A percentile compares a stretch with the other conserved stretches of the same genome.
phyloP scores from a whole-genome alignment of 2,113 vertebrate species.

The Monopterus albus region DNA sequence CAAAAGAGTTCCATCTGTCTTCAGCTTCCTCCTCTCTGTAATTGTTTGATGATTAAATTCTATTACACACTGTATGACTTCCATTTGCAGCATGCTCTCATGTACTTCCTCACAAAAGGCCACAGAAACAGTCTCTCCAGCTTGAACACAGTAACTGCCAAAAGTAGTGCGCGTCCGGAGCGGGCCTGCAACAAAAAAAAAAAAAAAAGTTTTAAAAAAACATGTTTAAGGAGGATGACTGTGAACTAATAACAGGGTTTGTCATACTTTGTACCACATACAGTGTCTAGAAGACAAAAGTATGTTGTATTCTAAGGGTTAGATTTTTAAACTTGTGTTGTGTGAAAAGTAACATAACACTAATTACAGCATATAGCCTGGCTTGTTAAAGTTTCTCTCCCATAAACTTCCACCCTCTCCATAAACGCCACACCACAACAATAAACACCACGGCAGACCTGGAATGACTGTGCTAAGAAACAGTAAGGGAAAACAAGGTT shows the following conservation, averaged over 20 bases:
- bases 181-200: conserved; percentile 5
- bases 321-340: background rate
- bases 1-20: conserved; percentile 26
- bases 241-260: conserved; percentile 35
- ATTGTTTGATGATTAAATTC: conserved; percentile 5
- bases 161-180: conserved; percentile 22
- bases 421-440: conserved; percentile 6
- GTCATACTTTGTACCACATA: background rate
- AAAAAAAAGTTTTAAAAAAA: conserved; percentile 6
- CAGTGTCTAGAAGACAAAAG: background rate
- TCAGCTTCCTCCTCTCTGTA: conserved; percentile 6
- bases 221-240: background rate
- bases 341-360: background rate
- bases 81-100: conserved; percentile 1
- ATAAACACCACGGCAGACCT: conserved; percentile 34
- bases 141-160: conserved; percentile 59
- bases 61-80: conserved; percentile 20
- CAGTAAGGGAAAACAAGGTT: conserved; percentile 55
- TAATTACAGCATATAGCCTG: conserved; percentile 10
- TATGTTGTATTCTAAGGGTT: background rate
- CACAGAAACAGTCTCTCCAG: conserved; percentile 13
- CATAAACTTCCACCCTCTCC: background rate
- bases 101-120: conserved; percentile 9
- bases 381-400: conserved; percentile 17
- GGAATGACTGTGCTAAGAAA: conserved; percentile 52